Conservation (phyloP, 2,113 vertebrate species). For the Microcebus murinus region DNA sequence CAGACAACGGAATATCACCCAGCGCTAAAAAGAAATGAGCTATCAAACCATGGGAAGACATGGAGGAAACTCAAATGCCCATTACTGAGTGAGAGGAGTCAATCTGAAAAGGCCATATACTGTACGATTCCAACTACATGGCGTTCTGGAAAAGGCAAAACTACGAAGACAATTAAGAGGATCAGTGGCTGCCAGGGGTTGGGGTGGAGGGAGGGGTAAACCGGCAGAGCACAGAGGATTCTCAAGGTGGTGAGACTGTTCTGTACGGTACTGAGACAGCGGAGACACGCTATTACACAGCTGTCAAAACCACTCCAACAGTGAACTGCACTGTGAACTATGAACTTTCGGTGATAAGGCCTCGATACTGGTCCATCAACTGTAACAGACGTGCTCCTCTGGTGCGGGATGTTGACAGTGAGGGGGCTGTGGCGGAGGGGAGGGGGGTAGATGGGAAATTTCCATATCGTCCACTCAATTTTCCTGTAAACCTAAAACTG, state of each 20-base stretch:
- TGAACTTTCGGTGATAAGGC: neutral
- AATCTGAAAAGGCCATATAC: neutral
- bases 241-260: neutral
- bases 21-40: neutral
- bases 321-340: neutral
- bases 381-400: fast-evolving
- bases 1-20: neutral
- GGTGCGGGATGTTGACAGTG: fast-evolving
- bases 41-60: no score
- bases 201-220: neutral
- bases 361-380: fast-evolving
- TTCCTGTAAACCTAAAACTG: neutral
- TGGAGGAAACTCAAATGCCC: neutral
- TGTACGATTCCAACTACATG: neutral
- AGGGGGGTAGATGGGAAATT: neutral
- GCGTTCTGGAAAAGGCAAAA: neutral
- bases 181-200: neutral
- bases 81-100: neutral
- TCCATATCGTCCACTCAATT: neutral
- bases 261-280: fast-evolving
- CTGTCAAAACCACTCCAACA: neutral
- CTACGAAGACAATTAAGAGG: neutral
- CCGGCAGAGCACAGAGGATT: neutral
- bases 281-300: fast-evolving
- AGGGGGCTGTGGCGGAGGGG: neutral